These are phyloP conservation scores for Clarias magur DNA, from an alignment of 2,113 vertebrate genomes.

Conservation along the genomic window DNA sequence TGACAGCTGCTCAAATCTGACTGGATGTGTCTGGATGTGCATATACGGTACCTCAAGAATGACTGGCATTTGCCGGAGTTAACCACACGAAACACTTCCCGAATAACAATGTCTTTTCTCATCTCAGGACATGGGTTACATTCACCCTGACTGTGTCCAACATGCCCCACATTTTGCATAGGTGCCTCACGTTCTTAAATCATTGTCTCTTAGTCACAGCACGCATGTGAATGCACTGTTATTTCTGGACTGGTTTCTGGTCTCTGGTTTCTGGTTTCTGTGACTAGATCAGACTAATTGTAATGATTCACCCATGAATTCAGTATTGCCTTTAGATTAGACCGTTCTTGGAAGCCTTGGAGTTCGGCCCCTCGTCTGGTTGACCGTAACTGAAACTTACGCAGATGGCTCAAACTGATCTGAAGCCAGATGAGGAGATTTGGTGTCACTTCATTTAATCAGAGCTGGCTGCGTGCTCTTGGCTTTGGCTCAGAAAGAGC, in stretches of 20 bases:
- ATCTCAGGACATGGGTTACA: background rate
- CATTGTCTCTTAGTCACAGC: constrained; percentile 1
- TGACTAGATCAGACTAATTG: constrained; percentile 9
- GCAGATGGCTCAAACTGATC: constrained; percentile 41
- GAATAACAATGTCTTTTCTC: background rate
- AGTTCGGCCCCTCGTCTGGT: background rate
- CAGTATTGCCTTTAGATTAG: background rate
- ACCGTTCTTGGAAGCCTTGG: background rate
- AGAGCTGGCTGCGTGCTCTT: constrained; percentile 35
- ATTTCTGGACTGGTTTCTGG: background rate
- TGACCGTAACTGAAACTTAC: constrained; percentile 33
- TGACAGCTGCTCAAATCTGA: background rate
- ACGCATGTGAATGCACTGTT: background rate
- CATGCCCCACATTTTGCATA: background rate
- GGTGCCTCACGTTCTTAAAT: constrained; percentile 5
- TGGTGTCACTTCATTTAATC: constrained; percentile 39
- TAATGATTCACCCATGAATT: constrained; percentile 11
- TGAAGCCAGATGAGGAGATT: constrained; percentile 50
- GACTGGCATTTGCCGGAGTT: constrained; percentile 12
- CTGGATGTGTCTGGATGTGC: too few relatives aligned
- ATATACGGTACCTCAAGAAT: background rate
- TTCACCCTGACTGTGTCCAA: background rate
- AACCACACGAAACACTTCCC: constrained; percentile 20
- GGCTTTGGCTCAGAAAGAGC: constrained; percentile 30
- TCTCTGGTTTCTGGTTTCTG: constrained; percentile 3